phyloP scores from a whole-genome alignment of 2,888 invertebrate species.

The Philonicus albiceps region DNA sequence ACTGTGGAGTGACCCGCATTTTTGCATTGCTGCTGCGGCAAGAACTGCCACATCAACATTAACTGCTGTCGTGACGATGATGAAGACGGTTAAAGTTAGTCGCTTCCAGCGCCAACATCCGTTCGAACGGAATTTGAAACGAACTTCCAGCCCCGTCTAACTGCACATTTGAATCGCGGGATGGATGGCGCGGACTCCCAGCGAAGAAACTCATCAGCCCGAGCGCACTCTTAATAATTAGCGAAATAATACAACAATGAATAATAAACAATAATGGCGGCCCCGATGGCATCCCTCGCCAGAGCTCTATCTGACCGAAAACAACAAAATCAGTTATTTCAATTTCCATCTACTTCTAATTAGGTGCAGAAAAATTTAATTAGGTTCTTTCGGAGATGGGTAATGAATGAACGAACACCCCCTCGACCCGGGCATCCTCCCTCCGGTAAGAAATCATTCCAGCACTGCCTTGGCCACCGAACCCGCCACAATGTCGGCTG shows the following conservation, averaged over 20 bases:
- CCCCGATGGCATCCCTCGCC: background rate
- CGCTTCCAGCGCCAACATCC: background rate
- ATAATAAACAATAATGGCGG: conserved; percentile 14
- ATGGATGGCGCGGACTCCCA: background rate
- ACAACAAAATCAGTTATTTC: conserved; percentile 18
- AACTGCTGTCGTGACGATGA: background rate
- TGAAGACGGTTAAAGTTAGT: background rate
- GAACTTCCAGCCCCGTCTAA: conserved; percentile 12
- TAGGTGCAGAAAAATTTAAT: conserved; percentile 13
- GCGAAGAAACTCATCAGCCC: background rate
- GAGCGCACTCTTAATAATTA: background rate
- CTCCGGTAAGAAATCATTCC: background rate
- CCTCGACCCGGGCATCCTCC: background rate
- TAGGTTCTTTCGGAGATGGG: conserved; percentile 14
- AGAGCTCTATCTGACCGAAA: background rate
- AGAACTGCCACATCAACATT: background rate
- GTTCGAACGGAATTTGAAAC: background rate
- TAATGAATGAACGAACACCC: conserved; percentile 13
- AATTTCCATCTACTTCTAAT: conserved; percentile 31
- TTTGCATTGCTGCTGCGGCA: background rate
- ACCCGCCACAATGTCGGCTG: background rate
- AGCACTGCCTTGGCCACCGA: background rate
- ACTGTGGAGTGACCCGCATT: background rate
- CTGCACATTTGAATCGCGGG: conserved; percentile 1
- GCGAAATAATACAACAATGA: conserved; percentile 26